These are phyloP conservation scores for Orthonychiurus folsomi DNA, from an alignment of 2,888 invertebrate genomes.

Conservation along the genomic window DNA sequence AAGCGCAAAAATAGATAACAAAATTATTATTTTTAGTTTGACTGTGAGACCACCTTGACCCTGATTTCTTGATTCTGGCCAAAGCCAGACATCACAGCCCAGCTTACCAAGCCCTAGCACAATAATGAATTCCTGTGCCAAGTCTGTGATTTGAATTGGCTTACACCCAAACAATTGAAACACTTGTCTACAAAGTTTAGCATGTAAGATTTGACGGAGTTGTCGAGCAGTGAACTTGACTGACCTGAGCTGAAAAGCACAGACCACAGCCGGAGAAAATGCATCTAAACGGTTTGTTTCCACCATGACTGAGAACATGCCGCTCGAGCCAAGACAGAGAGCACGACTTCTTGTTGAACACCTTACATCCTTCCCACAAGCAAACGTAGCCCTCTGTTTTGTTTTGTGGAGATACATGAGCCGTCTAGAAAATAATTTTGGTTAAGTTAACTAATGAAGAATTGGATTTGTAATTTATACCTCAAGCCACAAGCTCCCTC, in stretches of 20 bases:
- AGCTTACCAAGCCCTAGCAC: too few relatives aligned
- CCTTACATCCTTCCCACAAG: conserved; percentile 89
- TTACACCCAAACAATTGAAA: neutral
- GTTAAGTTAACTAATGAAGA: neutral
- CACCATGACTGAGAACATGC: conserved; percentile 81
- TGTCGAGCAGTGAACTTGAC: conserved; percentile 14
- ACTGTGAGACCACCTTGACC: neutral
- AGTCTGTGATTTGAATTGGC: too few relatives aligned
- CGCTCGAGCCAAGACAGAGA: conserved; percentile 88
- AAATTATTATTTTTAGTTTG: neutral
- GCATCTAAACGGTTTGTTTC: conserved; percentile 89
- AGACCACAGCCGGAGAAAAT: conserved; percentile 85
- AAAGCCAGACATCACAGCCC: too few relatives aligned
- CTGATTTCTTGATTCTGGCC: neutral
- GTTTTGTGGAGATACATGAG: conserved; percentile 77
- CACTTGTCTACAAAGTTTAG: too few relatives aligned
- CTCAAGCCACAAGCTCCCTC: too few relatives aligned
- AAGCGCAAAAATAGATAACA: neutral
- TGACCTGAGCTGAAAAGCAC: conserved; percentile 47
- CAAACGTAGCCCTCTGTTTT: conserved; percentile 73
- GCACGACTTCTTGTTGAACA: conserved; percentile 82
- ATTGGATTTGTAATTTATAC: conserved; percentile 15
- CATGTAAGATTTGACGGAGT: too few relatives aligned
- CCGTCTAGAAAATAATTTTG: conserved; percentile 50
- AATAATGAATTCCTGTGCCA: too few relatives aligned